A percentile compares a stretch with the other conserved stretches of the same genome.
phyloP scores from a whole-genome alignment of 1,140 invertebrate genomes.

The Drosophila quadrilineata region DNA sequence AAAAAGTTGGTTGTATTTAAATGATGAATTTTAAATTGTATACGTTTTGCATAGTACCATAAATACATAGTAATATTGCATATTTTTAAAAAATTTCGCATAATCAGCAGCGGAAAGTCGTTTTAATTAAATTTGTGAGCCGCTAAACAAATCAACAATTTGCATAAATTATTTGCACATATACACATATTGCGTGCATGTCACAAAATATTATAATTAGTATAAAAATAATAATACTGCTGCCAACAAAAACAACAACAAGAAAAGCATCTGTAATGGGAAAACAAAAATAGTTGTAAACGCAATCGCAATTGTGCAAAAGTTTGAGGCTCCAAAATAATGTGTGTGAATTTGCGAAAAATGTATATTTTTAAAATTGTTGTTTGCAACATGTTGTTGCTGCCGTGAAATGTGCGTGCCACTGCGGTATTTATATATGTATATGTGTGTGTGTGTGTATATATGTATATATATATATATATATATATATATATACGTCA shows the following conservation, averaged over 20 bases:
- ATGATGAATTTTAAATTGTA: too few relatives aligned
- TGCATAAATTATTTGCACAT: conserved; percentile 45
- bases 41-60: too few relatives aligned
- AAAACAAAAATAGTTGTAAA: too few relatives aligned
- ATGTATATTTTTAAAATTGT: conserved; percentile 40
- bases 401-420: conserved; percentile 53
- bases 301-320: background rate
- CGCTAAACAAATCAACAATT: conserved; percentile 24
- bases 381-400: conserved; percentile 27
- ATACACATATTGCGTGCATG: conserved; percentile 21
- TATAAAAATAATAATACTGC: conserved; percentile 3
- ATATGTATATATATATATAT: too few relatives aligned
- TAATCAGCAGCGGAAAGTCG: background rate
- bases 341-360: conserved; percentile 21
- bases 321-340: background rate
- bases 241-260: conserved; percentile 1
- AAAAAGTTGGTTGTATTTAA: too few relatives aligned
- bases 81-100: background rate
- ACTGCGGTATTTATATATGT: conserved; percentile 60
- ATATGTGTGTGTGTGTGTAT: too few relatives aligned
- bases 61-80: too few relatives aligned
- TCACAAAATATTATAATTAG: conserved; percentile 4
- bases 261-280: too few relatives aligned
- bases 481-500: too few relatives aligned
- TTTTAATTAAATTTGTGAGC: conserved; percentile 17